Conservation (phyloP, 2,888 invertebrate species). For the Emesis furor region DNA sequence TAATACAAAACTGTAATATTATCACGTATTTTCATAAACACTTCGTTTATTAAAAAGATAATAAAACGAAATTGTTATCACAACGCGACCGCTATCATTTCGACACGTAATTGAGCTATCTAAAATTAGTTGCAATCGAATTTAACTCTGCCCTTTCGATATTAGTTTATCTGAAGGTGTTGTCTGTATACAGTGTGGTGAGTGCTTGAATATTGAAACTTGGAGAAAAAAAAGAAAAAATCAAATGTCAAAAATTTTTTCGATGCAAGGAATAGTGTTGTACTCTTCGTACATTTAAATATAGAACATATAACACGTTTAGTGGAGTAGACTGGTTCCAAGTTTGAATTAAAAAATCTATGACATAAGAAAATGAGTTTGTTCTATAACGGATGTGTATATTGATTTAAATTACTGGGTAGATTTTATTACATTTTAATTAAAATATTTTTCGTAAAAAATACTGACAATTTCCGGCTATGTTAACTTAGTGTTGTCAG, state of each 20-base stretch:
- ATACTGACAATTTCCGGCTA: neutral
- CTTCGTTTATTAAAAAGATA: too few relatives aligned
- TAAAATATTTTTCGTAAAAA: neutral
- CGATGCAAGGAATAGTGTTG: constrained; percentile 13
- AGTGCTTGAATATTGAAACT: constrained; percentile 68
- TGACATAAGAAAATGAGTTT: neutral
- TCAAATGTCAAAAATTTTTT: constrained; percentile 6
- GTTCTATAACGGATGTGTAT: neutral
- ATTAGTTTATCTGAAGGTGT: constrained; percentile 83
- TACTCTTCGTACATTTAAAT: neutral
- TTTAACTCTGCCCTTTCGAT: constrained; percentile 68
- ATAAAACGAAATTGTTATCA: constrained; percentile 33
- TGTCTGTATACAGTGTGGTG: constrained; percentile 76
- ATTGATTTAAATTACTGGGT: too few relatives aligned
- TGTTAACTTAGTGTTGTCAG: neutral
- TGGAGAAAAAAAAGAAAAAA: neutral
- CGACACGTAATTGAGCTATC: constrained; percentile 66
- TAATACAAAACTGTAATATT: neutral
- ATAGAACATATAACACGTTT: neutral
- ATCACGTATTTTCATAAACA: neutral
- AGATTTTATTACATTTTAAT: neutral
- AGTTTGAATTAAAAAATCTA: neutral
- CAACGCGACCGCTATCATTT: constrained; percentile 54
- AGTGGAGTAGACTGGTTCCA: neutral
- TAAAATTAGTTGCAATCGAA: constrained; percentile 64